Evolutionary conservation across 2,797 vertebrate genomes (phyloP).

Genomic region (Hemitrygon akajei): DNA sequence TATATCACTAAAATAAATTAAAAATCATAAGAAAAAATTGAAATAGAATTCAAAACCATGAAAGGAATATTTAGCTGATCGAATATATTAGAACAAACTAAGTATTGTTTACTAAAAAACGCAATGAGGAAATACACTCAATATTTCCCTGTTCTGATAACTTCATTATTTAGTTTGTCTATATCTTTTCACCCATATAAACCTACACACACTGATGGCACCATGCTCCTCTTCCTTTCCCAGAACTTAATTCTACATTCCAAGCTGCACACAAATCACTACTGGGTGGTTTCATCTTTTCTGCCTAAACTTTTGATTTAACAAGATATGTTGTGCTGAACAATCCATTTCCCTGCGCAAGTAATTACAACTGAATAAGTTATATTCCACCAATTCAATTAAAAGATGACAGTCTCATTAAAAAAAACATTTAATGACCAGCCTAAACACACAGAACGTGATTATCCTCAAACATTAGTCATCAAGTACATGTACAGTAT

Average conservation of each 20-base stretch:
- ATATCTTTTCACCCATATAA: neutral
- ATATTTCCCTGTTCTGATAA: neutral
- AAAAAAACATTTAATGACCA: neutral
- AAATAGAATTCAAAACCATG: neutral
- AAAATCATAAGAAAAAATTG: too few relatives aligned
- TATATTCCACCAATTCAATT: neutral
- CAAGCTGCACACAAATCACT: neutral
- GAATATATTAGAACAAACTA: neutral
- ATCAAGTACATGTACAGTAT: neutral
- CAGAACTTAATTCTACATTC: neutral
- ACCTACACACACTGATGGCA: too few relatives aligned
- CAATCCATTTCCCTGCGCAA: neutral
- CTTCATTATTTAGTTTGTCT: neutral
- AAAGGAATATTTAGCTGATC: neutral
- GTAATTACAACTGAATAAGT: neutral
- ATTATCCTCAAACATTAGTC: conserved; percentile 18
- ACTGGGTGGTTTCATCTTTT: neutral
- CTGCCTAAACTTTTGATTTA: neutral
- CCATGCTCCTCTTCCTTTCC: too few relatives aligned
- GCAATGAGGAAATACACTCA: too few relatives aligned
- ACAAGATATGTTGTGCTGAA: neutral
- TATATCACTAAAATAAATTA: too few relatives aligned
- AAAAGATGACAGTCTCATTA: neutral
- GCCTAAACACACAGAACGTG: neutral
- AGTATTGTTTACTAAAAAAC: neutral